These are phyloP conservation scores for Agrochola lota DNA, from an alignment of 2,888 invertebrate genomes.

Conservation along the genomic window DNA sequence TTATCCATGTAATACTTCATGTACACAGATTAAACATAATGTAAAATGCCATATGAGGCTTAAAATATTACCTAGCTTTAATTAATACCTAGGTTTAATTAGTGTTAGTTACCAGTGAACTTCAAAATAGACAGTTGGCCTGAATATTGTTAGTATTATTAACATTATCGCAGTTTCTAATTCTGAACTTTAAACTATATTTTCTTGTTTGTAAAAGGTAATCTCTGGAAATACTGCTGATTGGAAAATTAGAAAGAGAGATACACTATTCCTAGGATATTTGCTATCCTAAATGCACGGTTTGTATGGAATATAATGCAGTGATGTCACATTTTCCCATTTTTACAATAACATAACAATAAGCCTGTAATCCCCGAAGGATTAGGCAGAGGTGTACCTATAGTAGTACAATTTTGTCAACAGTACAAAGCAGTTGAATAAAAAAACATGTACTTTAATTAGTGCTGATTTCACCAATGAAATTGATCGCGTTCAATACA, in stretches of 20 bases:
- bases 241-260: neutral
- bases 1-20: too few species aligned
- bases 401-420: neutral
- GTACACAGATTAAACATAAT: neutral
- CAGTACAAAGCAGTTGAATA: neutral
- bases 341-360: too few species aligned
- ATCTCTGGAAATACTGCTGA: neutral
- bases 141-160: neutral
- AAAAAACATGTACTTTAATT: neutral
- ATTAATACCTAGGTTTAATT: neutral
- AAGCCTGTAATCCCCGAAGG: too few species aligned
- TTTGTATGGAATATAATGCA: neutral
- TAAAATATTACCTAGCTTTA: neutral
- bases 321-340: neutral
- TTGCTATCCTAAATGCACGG: neutral
- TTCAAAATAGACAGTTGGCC: neutral
- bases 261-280: neutral
- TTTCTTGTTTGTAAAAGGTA: neutral
- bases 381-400: neutral
- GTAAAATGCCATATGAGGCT: too few species aligned
- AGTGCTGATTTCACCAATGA: too few species aligned
- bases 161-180: neutral
- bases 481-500: too few species aligned
- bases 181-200: neutral
- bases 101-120: neutral